phyloP scores from a whole-genome alignment of 2,113 vertebrate genomes.

The Prolemur simus region DNA sequence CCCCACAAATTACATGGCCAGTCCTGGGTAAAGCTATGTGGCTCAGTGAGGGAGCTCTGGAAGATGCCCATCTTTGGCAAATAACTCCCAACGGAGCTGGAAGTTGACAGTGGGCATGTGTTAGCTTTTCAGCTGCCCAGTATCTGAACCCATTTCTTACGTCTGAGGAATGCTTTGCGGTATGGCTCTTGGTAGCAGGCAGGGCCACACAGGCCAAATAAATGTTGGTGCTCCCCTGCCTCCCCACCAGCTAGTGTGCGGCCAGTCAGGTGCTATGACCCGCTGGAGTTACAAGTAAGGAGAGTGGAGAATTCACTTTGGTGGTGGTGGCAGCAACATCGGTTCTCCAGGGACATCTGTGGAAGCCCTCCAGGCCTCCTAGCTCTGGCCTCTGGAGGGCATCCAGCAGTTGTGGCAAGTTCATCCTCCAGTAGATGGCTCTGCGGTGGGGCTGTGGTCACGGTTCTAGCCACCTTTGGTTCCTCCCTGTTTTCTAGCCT shows the following conservation, averaged over 20 bases:
- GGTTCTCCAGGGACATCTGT: not conserved
- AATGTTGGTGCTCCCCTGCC: not conserved
- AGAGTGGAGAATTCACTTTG: not conserved
- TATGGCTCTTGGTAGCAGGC: not conserved
- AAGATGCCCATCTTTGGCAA: not conserved
- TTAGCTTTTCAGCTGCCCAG: not conserved
- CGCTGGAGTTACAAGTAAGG: not conserved
- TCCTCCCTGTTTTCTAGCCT: not conserved
- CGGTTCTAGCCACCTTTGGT: not conserved
- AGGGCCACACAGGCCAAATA: not conserved
- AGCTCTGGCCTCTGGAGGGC: rapidly evolving
- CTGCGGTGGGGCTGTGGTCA: not conserved
- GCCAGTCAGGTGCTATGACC: not conserved
- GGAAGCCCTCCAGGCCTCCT: not conserved
- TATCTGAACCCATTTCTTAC: not conserved
- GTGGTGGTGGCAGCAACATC: not conserved
- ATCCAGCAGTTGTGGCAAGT: not conserved
- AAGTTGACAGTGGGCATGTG: not conserved
- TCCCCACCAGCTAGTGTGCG: not conserved
- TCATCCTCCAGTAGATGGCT: not conserved
- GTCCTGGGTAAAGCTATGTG: not conserved
- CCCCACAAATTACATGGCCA: not conserved
- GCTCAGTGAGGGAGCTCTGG: not conserved
- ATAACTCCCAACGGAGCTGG: not conserved
- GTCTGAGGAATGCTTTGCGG: not conserved